phyloP scores from a whole-genome alignment of 2,888 invertebrate genomes.

The Rotaria macrura region DNA sequence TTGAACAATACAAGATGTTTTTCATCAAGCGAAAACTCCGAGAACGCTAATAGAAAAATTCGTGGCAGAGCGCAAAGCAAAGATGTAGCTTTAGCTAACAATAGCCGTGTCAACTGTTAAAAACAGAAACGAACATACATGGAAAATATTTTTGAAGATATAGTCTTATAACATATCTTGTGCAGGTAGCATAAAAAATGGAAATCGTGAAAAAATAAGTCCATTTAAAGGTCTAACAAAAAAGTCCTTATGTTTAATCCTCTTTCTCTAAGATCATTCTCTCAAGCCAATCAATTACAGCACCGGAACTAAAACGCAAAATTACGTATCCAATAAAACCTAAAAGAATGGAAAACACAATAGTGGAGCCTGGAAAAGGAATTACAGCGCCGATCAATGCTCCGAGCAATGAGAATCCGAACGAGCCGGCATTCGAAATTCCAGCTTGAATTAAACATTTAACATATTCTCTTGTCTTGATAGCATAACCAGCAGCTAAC shows the following conservation, averaged over 20 bases:
- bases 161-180: too few species aligned
- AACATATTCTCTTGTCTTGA: neutral
- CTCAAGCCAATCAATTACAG: neutral
- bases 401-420: neutral
- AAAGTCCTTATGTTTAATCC: neutral
- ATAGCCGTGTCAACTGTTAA: too few species aligned
- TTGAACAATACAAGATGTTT: too few species aligned
- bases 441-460: neutral
- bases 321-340: neutral
- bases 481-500: neutral
- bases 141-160: too few species aligned
- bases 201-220: too few species aligned
- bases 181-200: too few species aligned
- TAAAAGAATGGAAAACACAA: neutral
- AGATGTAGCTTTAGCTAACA: too few species aligned
- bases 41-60: too few species aligned
- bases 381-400: neutral
- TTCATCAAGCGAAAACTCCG: too few species aligned
- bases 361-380: neutral
- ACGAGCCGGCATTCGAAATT: neutral
- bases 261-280: neutral
- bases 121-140: too few species aligned
- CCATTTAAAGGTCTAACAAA: too few species aligned
- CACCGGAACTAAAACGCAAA: neutral
- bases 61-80: too few species aligned